Conservation (phyloP, 2,113 vertebrate species). For the Myodes glareolus region DNA sequence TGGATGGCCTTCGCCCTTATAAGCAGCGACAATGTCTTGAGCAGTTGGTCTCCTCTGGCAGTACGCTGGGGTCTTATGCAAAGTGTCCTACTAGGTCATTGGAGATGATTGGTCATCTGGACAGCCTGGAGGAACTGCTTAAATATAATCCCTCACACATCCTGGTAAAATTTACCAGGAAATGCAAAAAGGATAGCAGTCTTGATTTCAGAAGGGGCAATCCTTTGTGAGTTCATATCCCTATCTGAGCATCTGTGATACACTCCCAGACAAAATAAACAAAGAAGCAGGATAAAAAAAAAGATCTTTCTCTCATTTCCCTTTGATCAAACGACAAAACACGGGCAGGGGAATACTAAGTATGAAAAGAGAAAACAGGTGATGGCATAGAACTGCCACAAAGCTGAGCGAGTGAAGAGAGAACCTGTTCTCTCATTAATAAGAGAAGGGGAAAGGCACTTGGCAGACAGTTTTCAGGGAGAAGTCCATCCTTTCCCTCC, state of each 20-base stretch:
- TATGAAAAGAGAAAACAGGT: background rate
- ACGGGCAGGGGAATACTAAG: background rate
- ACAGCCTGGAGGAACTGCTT: background rate
- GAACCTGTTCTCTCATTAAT: slow-evolving; percentile 56
- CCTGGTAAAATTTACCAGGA: background rate
- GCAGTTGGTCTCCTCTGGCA: background rate
- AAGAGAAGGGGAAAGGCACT: slow-evolving; percentile 60
- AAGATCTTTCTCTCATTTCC: background rate
- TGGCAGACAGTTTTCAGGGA: slow-evolving; percentile 60
- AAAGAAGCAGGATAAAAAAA: background rate
- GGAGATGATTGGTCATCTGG: background rate
- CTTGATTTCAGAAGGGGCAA: background rate
- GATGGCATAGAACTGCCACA: background rate
- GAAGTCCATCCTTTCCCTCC: slow-evolving; percentile 43
- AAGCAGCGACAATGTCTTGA: background rate
- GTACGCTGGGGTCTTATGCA: background rate
- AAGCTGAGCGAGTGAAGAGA: slow-evolving; percentile 39
- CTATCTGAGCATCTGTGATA: background rate
- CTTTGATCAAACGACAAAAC: slow-evolving; percentile 40
- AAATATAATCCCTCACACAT: background rate
- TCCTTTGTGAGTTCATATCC: background rate
- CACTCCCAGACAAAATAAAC: background rate
- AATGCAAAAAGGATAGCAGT: background rate
- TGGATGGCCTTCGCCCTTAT: background rate
- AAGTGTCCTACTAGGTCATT: slow-evolving; percentile 11